Conservation (phyloP, 2,113 vertebrate genomes). For the Macrotus californicus region DNA sequence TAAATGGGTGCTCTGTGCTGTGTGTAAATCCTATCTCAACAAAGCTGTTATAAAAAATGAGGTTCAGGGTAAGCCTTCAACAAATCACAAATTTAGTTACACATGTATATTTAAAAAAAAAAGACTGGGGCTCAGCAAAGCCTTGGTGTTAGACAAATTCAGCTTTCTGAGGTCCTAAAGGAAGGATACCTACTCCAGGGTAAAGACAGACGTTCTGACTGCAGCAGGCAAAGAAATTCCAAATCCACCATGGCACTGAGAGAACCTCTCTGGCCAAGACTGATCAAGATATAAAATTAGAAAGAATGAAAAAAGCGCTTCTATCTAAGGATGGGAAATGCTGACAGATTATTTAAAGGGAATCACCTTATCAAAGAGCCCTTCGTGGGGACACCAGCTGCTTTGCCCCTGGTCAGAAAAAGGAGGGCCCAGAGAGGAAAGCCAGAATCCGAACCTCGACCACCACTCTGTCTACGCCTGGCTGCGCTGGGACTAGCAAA, state of each 20-base stretch:
- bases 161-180: neutral
- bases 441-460: neutral
- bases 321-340: neutral
- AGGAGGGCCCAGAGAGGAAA: neutral
- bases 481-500: neutral
- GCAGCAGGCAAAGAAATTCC: neutral
- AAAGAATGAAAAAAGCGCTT: neutral
- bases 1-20: neutral
- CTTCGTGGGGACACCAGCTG: neutral
- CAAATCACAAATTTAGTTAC: constrained; percentile 16
- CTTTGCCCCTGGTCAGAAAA: neutral
- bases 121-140: neutral
- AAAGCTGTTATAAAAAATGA: constrained; percentile 29
- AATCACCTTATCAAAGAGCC: neutral
- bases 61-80: neutral
- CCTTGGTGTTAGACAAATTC: neutral
- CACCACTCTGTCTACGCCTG: neutral
- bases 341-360: neutral
- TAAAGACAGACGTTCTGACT: neutral
- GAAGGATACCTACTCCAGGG: neutral
- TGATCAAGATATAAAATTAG: neutral
- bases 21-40: constrained; percentile 2
- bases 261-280: neutral
- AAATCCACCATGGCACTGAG: neutral
- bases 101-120: neutral